phyloP scores from a whole-genome alignment of 2,888 invertebrate genomes.

The Argyresthia goedartella region DNA sequence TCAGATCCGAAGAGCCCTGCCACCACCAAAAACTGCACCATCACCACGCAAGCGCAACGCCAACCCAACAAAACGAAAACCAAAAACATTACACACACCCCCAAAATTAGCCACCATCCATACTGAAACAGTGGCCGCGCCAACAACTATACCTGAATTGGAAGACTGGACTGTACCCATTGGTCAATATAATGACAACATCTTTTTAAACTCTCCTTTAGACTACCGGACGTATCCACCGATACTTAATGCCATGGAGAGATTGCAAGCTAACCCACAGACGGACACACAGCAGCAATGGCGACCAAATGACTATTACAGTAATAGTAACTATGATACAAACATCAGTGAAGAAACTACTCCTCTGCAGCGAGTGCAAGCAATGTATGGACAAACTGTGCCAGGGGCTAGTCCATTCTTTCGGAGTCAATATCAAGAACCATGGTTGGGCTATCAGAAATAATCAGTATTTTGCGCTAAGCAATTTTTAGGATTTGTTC shows the following conservation, averaged over 20 bases:
- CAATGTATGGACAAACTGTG: constrained; percentile 20
- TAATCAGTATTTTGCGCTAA: constrained; percentile 18
- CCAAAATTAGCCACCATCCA: neutral
- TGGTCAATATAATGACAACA: constrained; percentile 54
- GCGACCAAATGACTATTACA: neutral
- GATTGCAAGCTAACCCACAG: neutral
- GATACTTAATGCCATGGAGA: constrained; percentile 3
- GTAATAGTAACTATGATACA: neutral
- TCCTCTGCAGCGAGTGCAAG: constrained; percentile 20
- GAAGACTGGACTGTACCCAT: constrained; percentile 34
- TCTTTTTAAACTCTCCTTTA: constrained; percentile 43
- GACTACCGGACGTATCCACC: constrained; percentile 32
- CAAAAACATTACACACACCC: neutral
- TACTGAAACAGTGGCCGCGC: neutral
- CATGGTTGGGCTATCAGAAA: constrained; percentile 48
- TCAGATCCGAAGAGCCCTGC: constrained; percentile 9
- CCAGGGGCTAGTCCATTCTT: constrained; percentile 36
- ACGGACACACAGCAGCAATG: neutral
- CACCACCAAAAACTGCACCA: constrained; percentile 3
- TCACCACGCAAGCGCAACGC: neutral
- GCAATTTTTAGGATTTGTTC: no score
- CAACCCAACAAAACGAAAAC: neutral
- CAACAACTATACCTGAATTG: constrained; percentile 8
- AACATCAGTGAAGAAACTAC: constrained; percentile 10
- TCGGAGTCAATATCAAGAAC: constrained; percentile 47